phyloP scores from a whole-genome alignment of 2,113 vertebrate species.

The human (Homo sapiens) region DNA sequence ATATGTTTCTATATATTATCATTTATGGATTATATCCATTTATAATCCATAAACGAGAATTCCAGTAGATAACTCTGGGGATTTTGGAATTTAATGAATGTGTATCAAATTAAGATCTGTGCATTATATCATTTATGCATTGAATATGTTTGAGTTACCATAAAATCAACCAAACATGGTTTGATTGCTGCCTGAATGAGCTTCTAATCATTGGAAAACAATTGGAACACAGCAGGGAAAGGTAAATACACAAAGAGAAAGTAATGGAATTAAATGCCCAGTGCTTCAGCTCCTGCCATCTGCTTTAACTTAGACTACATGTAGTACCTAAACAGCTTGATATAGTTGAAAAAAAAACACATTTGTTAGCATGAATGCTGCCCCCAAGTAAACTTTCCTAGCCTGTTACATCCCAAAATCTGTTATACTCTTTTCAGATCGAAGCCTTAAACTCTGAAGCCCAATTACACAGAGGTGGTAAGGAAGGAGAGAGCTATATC shows the following conservation, averaged over 20 bases:
- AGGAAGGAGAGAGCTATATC: neutral
- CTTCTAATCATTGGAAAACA: neutral
- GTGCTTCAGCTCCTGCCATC: neutral
- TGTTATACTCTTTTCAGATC: neutral
- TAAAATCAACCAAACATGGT: neutral
- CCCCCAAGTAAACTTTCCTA: neutral
- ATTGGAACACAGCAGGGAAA: neutral
- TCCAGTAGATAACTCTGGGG: neutral
- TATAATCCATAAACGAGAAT: neutral
- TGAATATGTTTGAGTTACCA: neutral
- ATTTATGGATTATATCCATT: neutral
- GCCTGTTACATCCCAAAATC: neutral
- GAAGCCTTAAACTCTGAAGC: neutral
- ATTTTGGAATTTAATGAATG: constrained; percentile 3
- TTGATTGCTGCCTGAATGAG: neutral
- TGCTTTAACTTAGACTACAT: neutral
- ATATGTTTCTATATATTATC: neutral
- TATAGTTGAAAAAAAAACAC: neutral
- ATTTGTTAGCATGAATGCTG: neutral
- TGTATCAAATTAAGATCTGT: neutral
- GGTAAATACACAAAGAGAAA: neutral
- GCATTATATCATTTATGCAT: neutral
- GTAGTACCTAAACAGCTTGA: neutral
- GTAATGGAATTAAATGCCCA: neutral
- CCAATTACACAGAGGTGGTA: neutral